Conservation (phyloP, 2,888 invertebrate genomes). For the Drosophila mimica region DNA sequence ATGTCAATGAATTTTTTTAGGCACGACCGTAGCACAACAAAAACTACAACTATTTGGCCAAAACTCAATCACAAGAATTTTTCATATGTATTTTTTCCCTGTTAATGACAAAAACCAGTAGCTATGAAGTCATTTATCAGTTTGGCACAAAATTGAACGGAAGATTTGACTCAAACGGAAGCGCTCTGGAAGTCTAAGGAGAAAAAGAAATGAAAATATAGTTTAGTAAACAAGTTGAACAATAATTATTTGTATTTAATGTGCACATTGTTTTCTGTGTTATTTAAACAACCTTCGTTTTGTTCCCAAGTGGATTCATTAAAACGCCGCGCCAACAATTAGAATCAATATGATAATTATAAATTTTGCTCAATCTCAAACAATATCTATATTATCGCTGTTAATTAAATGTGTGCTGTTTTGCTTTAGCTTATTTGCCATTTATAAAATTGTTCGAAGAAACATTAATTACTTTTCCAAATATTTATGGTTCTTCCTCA, state of each 20-base stretch:
- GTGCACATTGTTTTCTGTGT: background rate
- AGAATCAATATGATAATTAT: slow-evolving; percentile 10
- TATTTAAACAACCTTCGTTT: background rate
- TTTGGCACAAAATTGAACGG: slow-evolving; percentile 37
- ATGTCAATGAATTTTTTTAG: slow-evolving; percentile 23
- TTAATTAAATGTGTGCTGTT: slow-evolving; percentile 2
- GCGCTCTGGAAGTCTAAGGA: slow-evolving; percentile 26
- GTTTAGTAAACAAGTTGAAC: background rate
- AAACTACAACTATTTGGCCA: slow-evolving; percentile 33
- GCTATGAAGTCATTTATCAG: slow-evolving; percentile 3
- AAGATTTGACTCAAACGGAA: slow-evolving; percentile 29
- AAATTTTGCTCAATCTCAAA: slow-evolving; percentile 2
- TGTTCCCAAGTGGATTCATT: background rate
- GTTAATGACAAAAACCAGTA: slow-evolving; percentile 15
- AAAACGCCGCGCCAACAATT: slow-evolving; percentile 1
- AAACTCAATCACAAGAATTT: background rate
- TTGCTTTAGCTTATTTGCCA: background rate
- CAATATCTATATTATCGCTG: background rate
- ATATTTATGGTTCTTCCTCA: background rate
- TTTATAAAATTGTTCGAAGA: too few species aligned
- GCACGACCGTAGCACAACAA: slow-evolving; percentile 39
- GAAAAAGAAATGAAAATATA: background rate
- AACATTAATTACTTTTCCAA: slow-evolving; percentile 1
- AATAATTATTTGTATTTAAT: slow-evolving; percentile 3
- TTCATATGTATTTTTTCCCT: slow-evolving; percentile 7